Evolutionary conservation across 37 sponge, comb jelly and placozoan species (phyloP), one percentile per base, ranked within the genome.

Genomic region (Bolinopsis microptera): DNA sequence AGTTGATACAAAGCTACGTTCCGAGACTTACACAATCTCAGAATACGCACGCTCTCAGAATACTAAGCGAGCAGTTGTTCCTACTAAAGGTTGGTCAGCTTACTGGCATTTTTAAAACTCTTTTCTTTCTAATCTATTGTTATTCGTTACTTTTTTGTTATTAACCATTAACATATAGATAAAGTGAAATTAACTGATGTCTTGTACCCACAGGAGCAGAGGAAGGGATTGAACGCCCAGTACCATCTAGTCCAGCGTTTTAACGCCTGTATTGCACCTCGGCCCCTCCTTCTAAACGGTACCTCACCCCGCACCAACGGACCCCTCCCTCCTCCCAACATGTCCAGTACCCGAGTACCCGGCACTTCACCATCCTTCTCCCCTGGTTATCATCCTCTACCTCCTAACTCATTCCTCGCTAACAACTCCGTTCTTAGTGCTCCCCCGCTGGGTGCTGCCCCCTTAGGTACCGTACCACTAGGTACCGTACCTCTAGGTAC

Each of bases 181-280:
- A n/a, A n/a, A n/a, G n/a, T n/a, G n/a, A n/a, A 48, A 48, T 13
- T 5, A 48, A 48, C 61, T 48, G 61, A 48, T 48, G 9, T 48
- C 61, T 48, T 48, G n/a, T n/a, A n/a, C n/a, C 74, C 5, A 24
- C 80, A 77, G 80, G 80, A 77, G 27, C 80, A 77, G 35, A 77
- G 37, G 36, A 77, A 16, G 36, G 32, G 32, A 34, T 18, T 77
- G 37, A 77, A 77, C 32, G 36, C 80, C 16, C 80, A 77, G 35
- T 77, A 77, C 80, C 80, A 77, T 0, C 37, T 77, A 0, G 0
- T 35, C 0, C 80, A 77, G 32, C 27, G 80, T 16, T 77, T 77
- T 77, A 48, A 48, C 61, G 80, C 80, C 9, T 34, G 35, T 1
- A 34, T 77, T 9, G 37, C 35, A 1, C 21, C 80, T 36, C 35